These are phyloP conservation scores for Scopus umbretta DNA, from an alignment of 2,113 vertebrate species.

Conservation along the genomic window DNA sequence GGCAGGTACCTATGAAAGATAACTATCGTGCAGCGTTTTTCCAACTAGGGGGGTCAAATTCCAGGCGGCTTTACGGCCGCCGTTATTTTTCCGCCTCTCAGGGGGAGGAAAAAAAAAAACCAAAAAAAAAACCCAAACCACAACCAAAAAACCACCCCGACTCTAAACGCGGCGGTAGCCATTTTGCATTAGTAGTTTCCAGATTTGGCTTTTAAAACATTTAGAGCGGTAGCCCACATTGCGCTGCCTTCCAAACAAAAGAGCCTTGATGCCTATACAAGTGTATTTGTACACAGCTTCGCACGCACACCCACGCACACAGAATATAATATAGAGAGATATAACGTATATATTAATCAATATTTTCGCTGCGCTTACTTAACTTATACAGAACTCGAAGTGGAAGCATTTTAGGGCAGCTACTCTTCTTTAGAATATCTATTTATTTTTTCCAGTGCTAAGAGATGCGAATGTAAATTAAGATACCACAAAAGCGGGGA, in stretches of 20 bases:
- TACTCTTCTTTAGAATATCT: neutral
- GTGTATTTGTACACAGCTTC: conserved; percentile 7
- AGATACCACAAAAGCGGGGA: neutral
- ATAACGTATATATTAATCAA: neutral
- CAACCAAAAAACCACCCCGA: too few species aligned
- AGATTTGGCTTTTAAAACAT: neutral
- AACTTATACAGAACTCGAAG: neutral
- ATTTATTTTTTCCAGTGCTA: conserved; percentile 29
- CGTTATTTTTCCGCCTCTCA: conserved; percentile 21
- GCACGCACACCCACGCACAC: neutral
- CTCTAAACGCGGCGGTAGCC: conserved; percentile 24
- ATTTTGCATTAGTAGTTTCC: conserved; percentile 11
- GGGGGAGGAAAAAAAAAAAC: neutral
- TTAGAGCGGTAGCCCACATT: neutral
- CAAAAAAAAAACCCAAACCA: neutral
- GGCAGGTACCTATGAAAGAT: conserved; percentile 61
- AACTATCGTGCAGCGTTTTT: conserved; percentile 47
- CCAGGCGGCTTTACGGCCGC: conserved; percentile 23
- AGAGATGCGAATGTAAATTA: conserved; percentile 38
- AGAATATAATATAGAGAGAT: neutral
- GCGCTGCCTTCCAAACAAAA: conserved; percentile 8
- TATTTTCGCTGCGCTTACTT: neutral
- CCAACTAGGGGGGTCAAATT: conserved; percentile 45
- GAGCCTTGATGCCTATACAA: neutral
- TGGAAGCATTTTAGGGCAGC: conserved; percentile 26